Base-by-base conservation (phyloP, 1,140 invertebrate species). In the Eulimnadia texana region DNA sequence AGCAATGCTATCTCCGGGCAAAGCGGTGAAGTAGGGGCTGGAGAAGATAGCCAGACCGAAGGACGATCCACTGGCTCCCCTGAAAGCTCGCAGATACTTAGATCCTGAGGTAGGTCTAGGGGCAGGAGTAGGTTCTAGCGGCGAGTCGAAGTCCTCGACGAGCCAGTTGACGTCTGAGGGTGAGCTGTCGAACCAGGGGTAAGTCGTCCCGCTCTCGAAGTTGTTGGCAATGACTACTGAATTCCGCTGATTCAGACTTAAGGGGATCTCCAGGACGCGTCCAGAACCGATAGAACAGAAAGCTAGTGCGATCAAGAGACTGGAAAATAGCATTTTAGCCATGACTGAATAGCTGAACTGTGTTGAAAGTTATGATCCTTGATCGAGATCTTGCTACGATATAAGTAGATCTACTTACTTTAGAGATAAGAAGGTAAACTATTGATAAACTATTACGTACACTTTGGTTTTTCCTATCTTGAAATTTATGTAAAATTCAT, bases 131-230 rank as follows among this genome's bases (percentile, higher is more conserved):
- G 22, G 2, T 42, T 57, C 55, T 16, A 33, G 2, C 3, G 55
- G 55, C 0, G 6, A 1, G 13, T 33, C 22, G 20, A 28, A 16
- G 29, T 27, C 27, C 20, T 57, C 55, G 6, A 57, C 28, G 13
- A 57, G 11, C 55, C 55, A 57, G 22, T 57, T 23, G 10, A 57
- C 55, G 1, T 16, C 22, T 10, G 23, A 28, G 6, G 55, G 55
- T 9, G 55, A 57, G 22, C 28, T 57, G 10, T 57, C 55, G 28
- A 29, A 57, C 55, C 55, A 57, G 2, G 55, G 55, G 2, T 57
- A 27, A n/a, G 25, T 19, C 2, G 22, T 29, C 1, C 55, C 55
- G 25, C 25, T 33, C 6, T 57, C 55, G 29, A 57, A 57, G 25
- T 57, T 27, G 16, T 57, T 57, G 55, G 33, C 16, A 42, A 42